Base-by-base conservation (phyloP, 30 jellyfish, hydroid and myxozoan species). In the Sanderia malayensis region DNA sequence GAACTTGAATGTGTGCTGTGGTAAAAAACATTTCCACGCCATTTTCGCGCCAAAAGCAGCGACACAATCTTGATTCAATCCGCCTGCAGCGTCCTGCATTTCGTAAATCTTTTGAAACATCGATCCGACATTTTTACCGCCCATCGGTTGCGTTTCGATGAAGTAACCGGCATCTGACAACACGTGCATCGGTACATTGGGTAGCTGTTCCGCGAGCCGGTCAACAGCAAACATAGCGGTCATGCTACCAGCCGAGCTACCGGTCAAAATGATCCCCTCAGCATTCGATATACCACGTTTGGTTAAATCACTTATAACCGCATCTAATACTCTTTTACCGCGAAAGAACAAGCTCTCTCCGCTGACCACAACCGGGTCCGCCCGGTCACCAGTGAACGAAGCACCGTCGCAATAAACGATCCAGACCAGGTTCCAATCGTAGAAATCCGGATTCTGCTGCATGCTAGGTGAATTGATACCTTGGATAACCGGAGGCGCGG, bases 201-300 rank as follows among this genome's bases (percentile, higher is more conserved):
- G 92, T 17, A 92, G 68, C 31, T 86, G 84, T 24, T 85, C 86
- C 2, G 99, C 99, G 18, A 93, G 79, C 24, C 88, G 64, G 60
- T 93, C 99, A 32, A 96, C 95, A 18, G 89, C 95, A 81, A 93
- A 93, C 91, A 93, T 85, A 22, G 99, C 99, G 1, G 99, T 86
- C 99, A 93, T 93, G 57, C 99, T 93, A 4, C 99, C 99, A 22
- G 99, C 99, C 0, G 99, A 93, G 30, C 97, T 86, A 10, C 99
- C 99, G 3, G 99, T 93, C 20, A 93, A 47, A 18, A 93, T 93
- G n/a, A 93, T 62, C 28, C 97, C 92, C 26, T 93, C 96, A 7
- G 99, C 99, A 21, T 77, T 70, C 28, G 76, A 80, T 37, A 93
- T 70, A 11, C 94, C 95, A n/a, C 96, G 87, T 31, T 70, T 71